phyloP scores from a whole-genome alignment of 2,797 vertebrate genomes.

The Pogonophryne albipinna region DNA sequence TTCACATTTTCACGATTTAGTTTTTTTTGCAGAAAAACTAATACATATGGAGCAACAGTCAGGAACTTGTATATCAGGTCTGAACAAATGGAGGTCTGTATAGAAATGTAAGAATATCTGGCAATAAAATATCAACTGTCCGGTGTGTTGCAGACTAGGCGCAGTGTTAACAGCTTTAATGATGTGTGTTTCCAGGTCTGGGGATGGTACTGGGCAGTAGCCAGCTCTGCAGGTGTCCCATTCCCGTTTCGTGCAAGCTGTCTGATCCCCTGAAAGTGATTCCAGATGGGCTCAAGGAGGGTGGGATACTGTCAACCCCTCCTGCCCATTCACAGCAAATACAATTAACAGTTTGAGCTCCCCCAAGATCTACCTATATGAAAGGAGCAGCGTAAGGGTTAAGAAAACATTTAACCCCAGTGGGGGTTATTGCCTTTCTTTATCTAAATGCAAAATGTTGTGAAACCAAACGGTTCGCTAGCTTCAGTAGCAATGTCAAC shows the following conservation, averaged over 20 bases:
- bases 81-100: constrained; percentile 45
- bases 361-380: constrained; percentile 73
- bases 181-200: constrained; percentile 55
- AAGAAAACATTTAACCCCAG: constrained; percentile 73
- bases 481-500: constrained; percentile 71
- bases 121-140: constrained; percentile 65
- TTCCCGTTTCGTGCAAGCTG: constrained; percentile 77
- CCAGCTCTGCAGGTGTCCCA: constrained; percentile 78
- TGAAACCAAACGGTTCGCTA: constrained; percentile 71
- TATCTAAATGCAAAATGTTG: constrained; percentile 76
- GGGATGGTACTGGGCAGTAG: constrained; percentile 69
- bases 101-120: constrained; percentile 59
- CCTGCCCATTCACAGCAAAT: constrained; percentile 77
- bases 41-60: constrained; percentile 28
- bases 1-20: constrained; percentile 18
- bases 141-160: constrained; percentile 42
- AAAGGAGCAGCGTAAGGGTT: constrained; percentile 74
- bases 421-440: constrained; percentile 74
- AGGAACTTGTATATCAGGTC: constrained; percentile 42
- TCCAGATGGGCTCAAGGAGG: constrained; percentile 82
- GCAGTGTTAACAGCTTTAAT: constrained; percentile 60
- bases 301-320: constrained; percentile 73
- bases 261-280: constrained; percentile 83
- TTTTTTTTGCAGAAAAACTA: constrained; percentile 40
- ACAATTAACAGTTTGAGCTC: constrained; percentile 82